Percentiles rank a stretch among this genome's conserved stretches.
Conservation (phyloP, 2,797 vertebrate genomes). For the Philypnodon macrostomus region DNA sequence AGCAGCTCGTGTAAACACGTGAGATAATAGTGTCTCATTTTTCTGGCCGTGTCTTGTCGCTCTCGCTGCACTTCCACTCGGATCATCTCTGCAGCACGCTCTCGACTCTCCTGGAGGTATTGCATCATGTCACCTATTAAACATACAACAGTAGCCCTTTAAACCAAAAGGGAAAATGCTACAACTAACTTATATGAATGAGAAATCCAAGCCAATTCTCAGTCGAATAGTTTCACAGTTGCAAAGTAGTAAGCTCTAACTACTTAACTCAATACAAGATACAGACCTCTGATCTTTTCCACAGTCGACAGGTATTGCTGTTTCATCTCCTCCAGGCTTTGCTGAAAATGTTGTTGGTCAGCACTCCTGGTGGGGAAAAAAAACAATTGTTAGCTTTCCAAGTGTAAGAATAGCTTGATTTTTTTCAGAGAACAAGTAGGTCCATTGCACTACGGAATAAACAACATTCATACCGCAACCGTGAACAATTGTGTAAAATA, state of each 20-base stretch:
- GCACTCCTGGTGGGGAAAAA: conserved; percentile 30
- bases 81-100: conserved; percentile 88
- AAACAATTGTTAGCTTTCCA: background rate
- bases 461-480: too few species aligned
- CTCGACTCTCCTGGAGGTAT: conserved; percentile 91
- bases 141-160: too few species aligned
- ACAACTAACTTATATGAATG: too few species aligned
- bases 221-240: too few species aligned
- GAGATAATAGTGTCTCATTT: conserved; percentile 91
- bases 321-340: conserved; percentile 89
- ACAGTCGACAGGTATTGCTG: conserved; percentile 88
- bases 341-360: conserved; percentile 62
- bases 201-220: too few species aligned
- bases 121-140: conserved; percentile 93
- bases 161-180: too few species aligned
- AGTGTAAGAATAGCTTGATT: background rate
- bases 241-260: background rate
- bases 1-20: conserved; percentile 92
- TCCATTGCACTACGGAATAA: too few species aligned
- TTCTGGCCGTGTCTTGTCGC: conserved; percentile 87
- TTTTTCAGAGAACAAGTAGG: too few species aligned
- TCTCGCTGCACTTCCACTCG: conserved; percentile 85
- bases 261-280: background rate
- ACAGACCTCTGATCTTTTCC: conserved; percentile 88
- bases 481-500: too few species aligned